These are phyloP conservation scores for Brachypteracias leptosomus DNA, from an alignment of 2,113 vertebrate genomes.

Conservation along the genomic window DNA sequence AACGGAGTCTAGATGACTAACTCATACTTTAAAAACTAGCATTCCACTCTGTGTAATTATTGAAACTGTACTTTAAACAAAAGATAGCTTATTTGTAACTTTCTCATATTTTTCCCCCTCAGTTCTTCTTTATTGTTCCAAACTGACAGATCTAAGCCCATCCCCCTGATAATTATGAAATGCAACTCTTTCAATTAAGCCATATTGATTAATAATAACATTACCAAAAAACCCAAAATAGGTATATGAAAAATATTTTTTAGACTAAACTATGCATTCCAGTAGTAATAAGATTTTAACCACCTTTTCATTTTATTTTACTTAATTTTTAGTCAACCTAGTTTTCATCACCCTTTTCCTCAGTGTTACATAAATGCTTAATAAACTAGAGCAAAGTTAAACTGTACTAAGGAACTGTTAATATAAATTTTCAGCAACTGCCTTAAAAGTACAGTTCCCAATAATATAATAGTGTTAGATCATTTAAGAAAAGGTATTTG, in stretches of 20 bases:
- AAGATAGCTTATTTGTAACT: not conserved
- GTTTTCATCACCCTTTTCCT: not conserved
- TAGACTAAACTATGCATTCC: not conserved
- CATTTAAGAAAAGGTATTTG: conserved; percentile 12
- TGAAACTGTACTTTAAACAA: not conserved
- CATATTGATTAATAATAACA: not conserved
- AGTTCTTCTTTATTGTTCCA: not conserved
- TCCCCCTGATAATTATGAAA: not conserved
- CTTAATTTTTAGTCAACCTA: not conserved
- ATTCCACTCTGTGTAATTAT: not conserved
- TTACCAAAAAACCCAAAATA: not conserved
- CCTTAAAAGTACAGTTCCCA: not conserved
- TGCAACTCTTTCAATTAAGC: conserved; percentile 6
- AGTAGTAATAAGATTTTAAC: not conserved
- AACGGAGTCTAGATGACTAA: not conserved
- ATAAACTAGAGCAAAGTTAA: conserved; percentile 18
- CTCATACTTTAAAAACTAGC: not conserved
- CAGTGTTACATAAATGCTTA: conserved; percentile 47
- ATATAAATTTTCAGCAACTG: conserved; percentile 61
- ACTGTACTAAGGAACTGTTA: not conserved
- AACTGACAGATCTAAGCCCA: not conserved
- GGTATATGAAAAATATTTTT: not conserved
- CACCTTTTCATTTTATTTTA: not conserved
- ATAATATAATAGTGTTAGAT: conserved; percentile 42
- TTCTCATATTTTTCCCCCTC: not conserved